Base-by-base conservation (phyloP, 1,140 invertebrate species). In the Eumaeus atala region DNA sequence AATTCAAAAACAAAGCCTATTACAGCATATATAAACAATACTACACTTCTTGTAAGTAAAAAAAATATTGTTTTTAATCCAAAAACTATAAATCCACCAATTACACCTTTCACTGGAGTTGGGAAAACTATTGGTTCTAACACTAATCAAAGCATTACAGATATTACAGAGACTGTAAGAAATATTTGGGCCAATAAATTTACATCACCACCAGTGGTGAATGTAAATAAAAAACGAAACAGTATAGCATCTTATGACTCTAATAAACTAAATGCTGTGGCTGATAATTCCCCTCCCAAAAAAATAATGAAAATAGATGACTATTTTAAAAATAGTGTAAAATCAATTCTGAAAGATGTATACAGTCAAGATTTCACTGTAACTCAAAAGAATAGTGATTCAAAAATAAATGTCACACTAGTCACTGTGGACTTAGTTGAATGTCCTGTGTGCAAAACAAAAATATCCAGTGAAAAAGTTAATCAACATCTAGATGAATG, bases 401-500 rank as follows among this genome's bases (percentile, higher is more conserved):
- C 66, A 42, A 78, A 77, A 61, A 59, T 83, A 40, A 58, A 76
- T 48, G 67, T 75, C 17, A 52, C 72, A 35, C 53, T 65, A 48
- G 54, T 63, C 35, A 42, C 73, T 47, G 54, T 33, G 10, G 51
- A 73, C 51, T 56, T 68, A 49, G 80, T 84, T 33, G 74, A 77
- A 47, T 92, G 91, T 77, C 89, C 90, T 9, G 71, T 91, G 48
- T 93, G 91, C 70, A 72, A 73, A 50, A 66, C 54, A 12, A 67
- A 54, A 56, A 50, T 92, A 10, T 57, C 66, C 38, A 57, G 62
- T 51, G 47, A 66, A 12, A 54, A 82, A 54, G 88, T 92, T 42
- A 89, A 91, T 61, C 72, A 59, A 37, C 91, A 92, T 73, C 66
- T 91, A 55, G 88, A 91, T 67, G 73, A 84, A 54, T 91, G 90